These are phyloP conservation scores for Lacerta bilineata DNA, from an alignment of 2,797 vertebrate genomes.

Conservation along the genomic window DNA sequence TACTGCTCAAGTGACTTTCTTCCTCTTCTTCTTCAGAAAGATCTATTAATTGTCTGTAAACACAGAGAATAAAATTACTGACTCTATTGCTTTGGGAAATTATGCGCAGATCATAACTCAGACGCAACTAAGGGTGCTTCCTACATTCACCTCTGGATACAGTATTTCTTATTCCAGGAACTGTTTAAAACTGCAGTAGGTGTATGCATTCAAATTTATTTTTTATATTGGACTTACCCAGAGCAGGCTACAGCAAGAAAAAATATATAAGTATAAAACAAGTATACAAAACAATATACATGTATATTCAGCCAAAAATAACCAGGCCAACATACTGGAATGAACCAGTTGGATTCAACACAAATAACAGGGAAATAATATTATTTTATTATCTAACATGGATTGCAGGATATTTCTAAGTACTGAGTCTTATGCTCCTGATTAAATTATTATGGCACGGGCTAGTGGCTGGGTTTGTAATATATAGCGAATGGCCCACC, in stretches of 20 bases:
- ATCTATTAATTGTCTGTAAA: constrained; percentile 65
- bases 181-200: neutral
- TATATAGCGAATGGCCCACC: neutral
- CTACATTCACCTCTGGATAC: neutral
- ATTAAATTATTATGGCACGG: constrained; percentile 21
- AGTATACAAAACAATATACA: neutral
- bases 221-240: too few relatives aligned
- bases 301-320: neutral
- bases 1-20: constrained; percentile 52
- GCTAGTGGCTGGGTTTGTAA: neutral
- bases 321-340: neutral
- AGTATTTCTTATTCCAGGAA: neutral
- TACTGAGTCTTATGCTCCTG: neutral
- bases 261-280: too few relatives aligned
- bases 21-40: constrained; percentile 58
- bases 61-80: constrained; percentile 42
- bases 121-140: neutral
- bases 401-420: neutral
- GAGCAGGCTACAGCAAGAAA: too few relatives aligned
- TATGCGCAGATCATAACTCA: neutral
- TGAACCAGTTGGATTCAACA: neutral
- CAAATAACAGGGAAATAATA: neutral
- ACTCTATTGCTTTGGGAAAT: neutral
- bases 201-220: too few relatives aligned
- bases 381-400: neutral